Evolutionary conservation across 1,140 invertebrate genomes (phyloP).

Genomic region (Anagrus nilaparvatae): DNA sequence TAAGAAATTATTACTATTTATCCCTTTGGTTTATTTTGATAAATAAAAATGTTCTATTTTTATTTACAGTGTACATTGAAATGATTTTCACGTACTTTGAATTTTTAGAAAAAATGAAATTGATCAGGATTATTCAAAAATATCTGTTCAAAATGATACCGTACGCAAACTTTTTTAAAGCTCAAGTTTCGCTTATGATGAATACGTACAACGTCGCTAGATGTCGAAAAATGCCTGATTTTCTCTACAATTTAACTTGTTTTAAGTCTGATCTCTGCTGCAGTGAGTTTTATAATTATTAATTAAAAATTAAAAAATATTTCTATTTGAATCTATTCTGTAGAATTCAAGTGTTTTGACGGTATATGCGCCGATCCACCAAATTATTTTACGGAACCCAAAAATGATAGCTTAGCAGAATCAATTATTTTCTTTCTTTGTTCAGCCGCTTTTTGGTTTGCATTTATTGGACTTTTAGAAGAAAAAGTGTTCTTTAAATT

Average conservation of each 20-base stretch:
- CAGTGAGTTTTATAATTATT: conserved; percentile 16
- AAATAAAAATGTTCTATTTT: conserved; percentile 21
- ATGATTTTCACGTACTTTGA: neutral
- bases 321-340: conserved; percentile 9
- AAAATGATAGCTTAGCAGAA: conserved; percentile 24
- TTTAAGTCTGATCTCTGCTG: conserved; percentile 25
- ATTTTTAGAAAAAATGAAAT: conserved; percentile 4
- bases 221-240: conserved; percentile 28
- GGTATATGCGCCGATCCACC: conserved; percentile 25
- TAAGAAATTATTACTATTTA: conserved; percentile 26
- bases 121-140: conserved; percentile 28
- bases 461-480: conserved; percentile 29
- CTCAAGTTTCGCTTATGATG: conserved; percentile 25
- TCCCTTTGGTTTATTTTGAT: conserved; percentile 22
- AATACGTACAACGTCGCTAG: conserved; percentile 25
- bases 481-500: conserved; percentile 23
- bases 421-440: conserved; percentile 24
- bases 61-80: conserved; percentile 26
- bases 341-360: conserved; percentile 25
- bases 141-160: conserved; percentile 28
- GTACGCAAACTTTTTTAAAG: conserved; percentile 32
- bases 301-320: conserved; percentile 3
- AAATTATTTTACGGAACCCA: conserved; percentile 24
- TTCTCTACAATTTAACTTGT: conserved; percentile 21
- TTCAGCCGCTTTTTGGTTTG: conserved; percentile 31